These are phyloP conservation scores for Oxyscelio sp. DNA, from an alignment of 2,888 invertebrate genomes.

Conservation along the genomic window DNA sequence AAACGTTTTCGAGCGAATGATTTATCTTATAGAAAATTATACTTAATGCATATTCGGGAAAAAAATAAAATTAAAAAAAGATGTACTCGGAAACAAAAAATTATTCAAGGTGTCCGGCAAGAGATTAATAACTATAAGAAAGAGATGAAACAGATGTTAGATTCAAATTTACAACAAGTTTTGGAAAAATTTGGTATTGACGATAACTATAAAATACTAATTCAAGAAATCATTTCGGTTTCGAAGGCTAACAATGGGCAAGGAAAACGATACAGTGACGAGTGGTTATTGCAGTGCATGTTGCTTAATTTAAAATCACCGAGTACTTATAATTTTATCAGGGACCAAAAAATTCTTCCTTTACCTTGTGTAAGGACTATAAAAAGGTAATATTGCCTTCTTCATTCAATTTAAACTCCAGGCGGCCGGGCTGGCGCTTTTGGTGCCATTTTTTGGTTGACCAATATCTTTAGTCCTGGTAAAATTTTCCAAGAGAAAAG, in stretches of 20 bases:
- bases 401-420: no score
- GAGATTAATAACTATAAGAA: neutral
- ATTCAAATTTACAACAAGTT: neutral
- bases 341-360: conserved; percentile 13
- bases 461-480: no score
- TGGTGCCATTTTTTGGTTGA: no score
- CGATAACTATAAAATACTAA: neutral
- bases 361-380: conserved; percentile 13
- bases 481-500: no score
- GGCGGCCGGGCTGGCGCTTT: no score
- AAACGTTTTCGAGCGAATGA: no score
- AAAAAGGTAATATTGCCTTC: neutral
- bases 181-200: neutral
- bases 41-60: no score
- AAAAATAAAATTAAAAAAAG: neutral
- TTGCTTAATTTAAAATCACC: conserved; percentile 28
- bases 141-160: neutral
- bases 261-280: conserved; percentile 12
- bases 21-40: no score
- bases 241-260: conserved; percentile 2
- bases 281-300: conserved; percentile 27
- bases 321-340: conserved; percentile 5
- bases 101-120: neutral
- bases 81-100: conserved; percentile 8
- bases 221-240: conserved; percentile 8